Evolutionary conservation across 2,113 vertebrate species (phyloP).

Genomic region (Hystrix brachyura): DNA sequence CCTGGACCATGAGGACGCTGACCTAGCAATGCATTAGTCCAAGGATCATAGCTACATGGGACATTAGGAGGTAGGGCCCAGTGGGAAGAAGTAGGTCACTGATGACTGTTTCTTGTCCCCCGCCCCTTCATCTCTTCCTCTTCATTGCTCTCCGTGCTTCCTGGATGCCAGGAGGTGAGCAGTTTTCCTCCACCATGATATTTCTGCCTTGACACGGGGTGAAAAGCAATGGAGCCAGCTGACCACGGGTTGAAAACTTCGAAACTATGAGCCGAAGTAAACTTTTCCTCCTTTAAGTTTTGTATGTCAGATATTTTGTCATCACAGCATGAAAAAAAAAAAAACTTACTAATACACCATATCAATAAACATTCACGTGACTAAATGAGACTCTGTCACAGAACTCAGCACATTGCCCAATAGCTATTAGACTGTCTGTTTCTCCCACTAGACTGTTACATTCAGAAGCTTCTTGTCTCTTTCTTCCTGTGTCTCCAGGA

Average conservation of each 20-base stretch:
- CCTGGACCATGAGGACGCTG: background rate
- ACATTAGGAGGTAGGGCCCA: background rate
- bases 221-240: background rate
- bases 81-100: background rate
- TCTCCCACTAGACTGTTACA: background rate
- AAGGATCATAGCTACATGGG: background rate
- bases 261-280: background rate
- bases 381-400: background rate
- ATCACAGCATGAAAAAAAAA: background rate
- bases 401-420: background rate
- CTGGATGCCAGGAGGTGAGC: background rate
- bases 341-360: background rate
- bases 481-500: background rate
- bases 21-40: background rate
- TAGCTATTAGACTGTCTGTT: background rate
- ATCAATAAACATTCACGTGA: conserved; percentile 36
- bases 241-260: background rate
- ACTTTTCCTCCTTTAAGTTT: background rate
- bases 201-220: background rate
- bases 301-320: background rate
- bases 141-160: background rate
- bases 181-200: background rate
- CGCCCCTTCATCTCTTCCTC: background rate
- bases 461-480: background rate
- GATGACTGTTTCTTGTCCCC: background rate